Evolutionary conservation across 1,140 invertebrate species (phyloP), one percentile per base, ranked within the genome.

Genomic region (Galendromus occidentalis): DNA sequence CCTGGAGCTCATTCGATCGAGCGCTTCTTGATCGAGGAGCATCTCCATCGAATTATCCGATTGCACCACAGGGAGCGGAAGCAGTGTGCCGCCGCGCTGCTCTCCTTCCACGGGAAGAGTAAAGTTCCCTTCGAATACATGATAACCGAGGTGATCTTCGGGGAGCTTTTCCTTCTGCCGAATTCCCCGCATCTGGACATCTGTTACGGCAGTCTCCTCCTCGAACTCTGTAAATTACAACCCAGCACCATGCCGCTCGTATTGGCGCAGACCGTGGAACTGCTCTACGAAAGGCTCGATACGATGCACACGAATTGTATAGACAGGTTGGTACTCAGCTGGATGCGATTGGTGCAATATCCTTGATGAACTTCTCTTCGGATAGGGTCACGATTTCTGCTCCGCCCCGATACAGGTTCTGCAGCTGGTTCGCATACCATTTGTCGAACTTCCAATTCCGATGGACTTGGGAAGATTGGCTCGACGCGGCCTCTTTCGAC

Each of bases 381-480:
- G n/a, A n/a, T n/a, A n/a, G n/a, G n/a, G n/a, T n/a, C n/a, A n/a
- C n/a, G n/a, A n/a, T n/a, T n/a, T n/a, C n/a, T n/a, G n/a, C n/a
- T 6, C 33, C 9, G 4, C 64, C 42, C 42, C 20, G 55, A 68
- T 73, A 2, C 66, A 83, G 84, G 70, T 95, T 98, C 76, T 87
- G 90, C 1, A 86, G 84, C 73, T 99, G 95, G 95, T 98, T 99
- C 79, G 84, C 90, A 0, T 98, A 98, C 74, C 95, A 99, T 79
- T 80, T 99, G 75, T 98, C 93, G 74, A 98, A 99, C 78, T 98
- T 98, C 73, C 92, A 98, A 76, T 98, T 95, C 73, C 84, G 91
- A 64, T 99, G 95, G 94, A 91, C 87, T 1, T 99, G 96, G 96
- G 88, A 92, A 70, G 90, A 93, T 71, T 94, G 91, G 89, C 85